A percentile compares a stretch with the other conserved stretches of the same genome.
Conservation (phyloP, 1,140 invertebrate species). For the Cyphomyrmex costatus region DNA sequence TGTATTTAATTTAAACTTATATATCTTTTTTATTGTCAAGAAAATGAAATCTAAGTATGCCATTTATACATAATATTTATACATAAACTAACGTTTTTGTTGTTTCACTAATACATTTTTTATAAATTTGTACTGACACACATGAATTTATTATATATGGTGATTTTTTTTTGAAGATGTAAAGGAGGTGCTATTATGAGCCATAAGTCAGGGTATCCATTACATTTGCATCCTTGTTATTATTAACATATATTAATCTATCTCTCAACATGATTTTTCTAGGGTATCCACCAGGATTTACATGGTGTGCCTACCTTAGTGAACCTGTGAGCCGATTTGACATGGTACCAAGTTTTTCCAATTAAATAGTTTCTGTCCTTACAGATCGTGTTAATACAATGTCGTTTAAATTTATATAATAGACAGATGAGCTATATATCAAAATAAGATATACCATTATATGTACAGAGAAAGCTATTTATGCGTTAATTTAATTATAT, state of each 20-base stretch:
- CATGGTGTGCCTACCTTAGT: slow-evolving; percentile 85
- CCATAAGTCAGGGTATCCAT: background rate
- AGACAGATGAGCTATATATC: slow-evolving; percentile 32
- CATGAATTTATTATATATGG: slow-evolving; percentile 14
- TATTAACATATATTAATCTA: slow-evolving; percentile 36
- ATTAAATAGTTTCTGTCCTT: slow-evolving; percentile 52
- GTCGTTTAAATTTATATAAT: slow-evolving; percentile 47
- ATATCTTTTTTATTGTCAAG: background rate
- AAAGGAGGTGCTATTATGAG: slow-evolving; percentile 35
- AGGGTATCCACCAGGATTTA: slow-evolving; percentile 86
- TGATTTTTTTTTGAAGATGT: slow-evolving; percentile 20
- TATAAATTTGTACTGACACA: background rate
- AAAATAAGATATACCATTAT: slow-evolving; percentile 26
- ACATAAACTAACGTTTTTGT: background rate
- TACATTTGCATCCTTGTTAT: slow-evolving; percentile 34
- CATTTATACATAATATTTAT: background rate
- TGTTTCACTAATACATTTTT: background rate
- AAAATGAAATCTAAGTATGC: slow-evolving; percentile 7
- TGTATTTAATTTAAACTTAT: background rate
- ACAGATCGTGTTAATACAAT: slow-evolving; percentile 51
- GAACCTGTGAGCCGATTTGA: slow-evolving; percentile 80
- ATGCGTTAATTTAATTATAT: slow-evolving; percentile 11
- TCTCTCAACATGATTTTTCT: slow-evolving; percentile 79
- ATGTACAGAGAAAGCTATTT: slow-evolving; percentile 14
- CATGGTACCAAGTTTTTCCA: slow-evolving; percentile 60